Evolutionary conservation across 2,888 invertebrate genomes (phyloP).

Genomic region (Hirudinaria manillensis): DNA sequence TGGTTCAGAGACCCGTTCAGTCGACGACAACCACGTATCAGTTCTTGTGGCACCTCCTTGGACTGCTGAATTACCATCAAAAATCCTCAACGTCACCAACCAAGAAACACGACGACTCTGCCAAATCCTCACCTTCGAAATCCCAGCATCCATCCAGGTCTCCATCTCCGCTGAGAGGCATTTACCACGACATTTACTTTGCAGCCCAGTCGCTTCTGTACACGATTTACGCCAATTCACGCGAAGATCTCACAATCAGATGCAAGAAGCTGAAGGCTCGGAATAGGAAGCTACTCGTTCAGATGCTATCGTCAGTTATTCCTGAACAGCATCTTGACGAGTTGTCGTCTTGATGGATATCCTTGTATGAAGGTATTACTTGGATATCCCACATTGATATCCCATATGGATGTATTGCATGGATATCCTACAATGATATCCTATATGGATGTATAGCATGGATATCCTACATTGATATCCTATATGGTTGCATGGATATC

Average conservation of each 20-base stretch:
- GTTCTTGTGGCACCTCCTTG: not conserved
- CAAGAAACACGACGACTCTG: not conserved
- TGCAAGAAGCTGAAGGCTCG: conserved; percentile 11
- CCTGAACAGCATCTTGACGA: not conserved
- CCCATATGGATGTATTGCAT: no score
- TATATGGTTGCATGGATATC: no score
- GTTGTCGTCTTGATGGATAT: not conserved
- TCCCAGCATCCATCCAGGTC: not conserved
- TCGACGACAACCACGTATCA: not conserved
- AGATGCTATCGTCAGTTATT: not conserved
- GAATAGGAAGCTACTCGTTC: not conserved
- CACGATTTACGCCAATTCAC: not conserved
- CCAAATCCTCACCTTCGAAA: not conserved
- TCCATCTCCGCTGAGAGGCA: not conserved
- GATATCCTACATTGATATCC: no score
- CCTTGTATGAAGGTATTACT: not conserved
- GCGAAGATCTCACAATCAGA: not conserved
- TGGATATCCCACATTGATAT: no score
- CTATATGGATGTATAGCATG: no score
- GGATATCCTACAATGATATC: no score
- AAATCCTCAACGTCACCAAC: not conserved
- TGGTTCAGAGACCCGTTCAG: conserved; percentile 5
- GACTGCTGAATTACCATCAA: not conserved
- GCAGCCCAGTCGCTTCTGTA: not conserved
- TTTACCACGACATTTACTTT: not conserved